These are phyloP conservation scores for Anabas testudineus DNA, from an alignment of 2,797 vertebrate genomes.

Conservation along the genomic window DNA sequence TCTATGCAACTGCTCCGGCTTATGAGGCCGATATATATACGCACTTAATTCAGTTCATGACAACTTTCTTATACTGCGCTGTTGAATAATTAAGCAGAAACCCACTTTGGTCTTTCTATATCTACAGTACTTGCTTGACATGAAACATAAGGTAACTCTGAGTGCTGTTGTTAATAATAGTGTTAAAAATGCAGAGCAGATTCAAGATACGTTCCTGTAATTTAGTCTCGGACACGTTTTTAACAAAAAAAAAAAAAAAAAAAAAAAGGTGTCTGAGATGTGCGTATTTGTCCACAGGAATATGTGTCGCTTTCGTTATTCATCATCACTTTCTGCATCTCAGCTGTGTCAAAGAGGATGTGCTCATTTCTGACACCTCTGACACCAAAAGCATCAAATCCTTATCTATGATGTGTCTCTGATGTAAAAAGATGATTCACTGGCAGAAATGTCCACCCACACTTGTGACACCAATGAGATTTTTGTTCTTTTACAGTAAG, in stretches of 20 bases:
- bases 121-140: slow-evolving; percentile 27
- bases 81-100: slow-evolving; percentile 56
- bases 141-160: slow-evolving; percentile 24
- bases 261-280: slow-evolving; percentile 4
- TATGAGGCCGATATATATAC: neutral
- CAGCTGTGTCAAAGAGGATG: neutral
- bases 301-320: neutral
- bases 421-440: neutral
- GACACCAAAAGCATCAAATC: slow-evolving; percentile 10
- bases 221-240: slow-evolving; percentile 22
- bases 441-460: slow-evolving; percentile 21
- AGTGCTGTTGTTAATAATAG: slow-evolving; percentile 26
- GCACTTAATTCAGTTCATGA: slow-evolving; percentile 24
- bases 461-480: slow-evolving; percentile 17
- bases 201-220: slow-evolving; percentile 15
- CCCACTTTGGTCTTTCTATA: slow-evolving; percentile 21
- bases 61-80: slow-evolving; percentile 27
- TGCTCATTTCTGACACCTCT: slow-evolving; percentile 31
- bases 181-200: slow-evolving; percentile 34
- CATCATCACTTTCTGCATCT: neutral
- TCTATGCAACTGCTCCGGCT: neutral
- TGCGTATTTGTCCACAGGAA: slow-evolving; percentile 23
- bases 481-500: slow-evolving; percentile 16
- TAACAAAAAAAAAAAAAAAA: neutral
- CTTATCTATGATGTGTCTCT: neutral